Evolutionary conservation across 2,797 vertebrate genomes (phyloP).

Genomic region (Paguma larvata): DNA sequence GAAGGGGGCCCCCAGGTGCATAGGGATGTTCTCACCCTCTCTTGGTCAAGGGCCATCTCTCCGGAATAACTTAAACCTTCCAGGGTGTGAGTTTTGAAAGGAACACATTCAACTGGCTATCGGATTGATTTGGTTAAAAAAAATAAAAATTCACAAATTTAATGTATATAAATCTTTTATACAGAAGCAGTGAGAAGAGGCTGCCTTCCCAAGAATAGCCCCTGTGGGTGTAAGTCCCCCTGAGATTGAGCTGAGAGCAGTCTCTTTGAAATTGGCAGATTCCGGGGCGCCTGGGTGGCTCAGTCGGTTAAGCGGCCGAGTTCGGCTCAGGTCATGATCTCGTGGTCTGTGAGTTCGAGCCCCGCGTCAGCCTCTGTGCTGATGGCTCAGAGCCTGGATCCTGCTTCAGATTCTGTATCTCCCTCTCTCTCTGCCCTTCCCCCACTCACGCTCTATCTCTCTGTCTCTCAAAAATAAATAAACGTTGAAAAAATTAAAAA

Average conservation of each 20-base stretch:
- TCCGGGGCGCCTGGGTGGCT: too few species aligned
- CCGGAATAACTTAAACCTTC: neutral
- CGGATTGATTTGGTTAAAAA: neutral
- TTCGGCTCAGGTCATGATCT: too few species aligned
- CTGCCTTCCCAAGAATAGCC: neutral
- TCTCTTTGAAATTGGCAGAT: constrained; percentile 5
- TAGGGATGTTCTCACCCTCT: neutral
- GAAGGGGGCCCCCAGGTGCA: neutral
- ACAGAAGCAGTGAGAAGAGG: neutral
- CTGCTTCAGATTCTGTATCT: too few species aligned
- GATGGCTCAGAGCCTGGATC: too few species aligned
- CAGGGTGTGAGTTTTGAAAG: neutral
- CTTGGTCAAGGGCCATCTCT: neutral
- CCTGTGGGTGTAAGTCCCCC: neutral
- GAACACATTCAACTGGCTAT: neutral
- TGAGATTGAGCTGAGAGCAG: neutral
- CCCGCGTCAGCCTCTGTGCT: too few species aligned
- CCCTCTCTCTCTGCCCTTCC: too few species aligned
- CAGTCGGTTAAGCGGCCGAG: too few species aligned
- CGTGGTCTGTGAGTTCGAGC: too few species aligned
- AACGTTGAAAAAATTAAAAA: too few species aligned
- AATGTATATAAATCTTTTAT: neutral
- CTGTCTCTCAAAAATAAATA: too few species aligned
- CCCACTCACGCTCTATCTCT: too few species aligned
- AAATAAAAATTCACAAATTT: neutral